Evolutionary conservation across 2,888 invertebrate species (phyloP), one percentile per base, ranked within the genome.

Genomic region (Platerodrilus igneus): DNA sequence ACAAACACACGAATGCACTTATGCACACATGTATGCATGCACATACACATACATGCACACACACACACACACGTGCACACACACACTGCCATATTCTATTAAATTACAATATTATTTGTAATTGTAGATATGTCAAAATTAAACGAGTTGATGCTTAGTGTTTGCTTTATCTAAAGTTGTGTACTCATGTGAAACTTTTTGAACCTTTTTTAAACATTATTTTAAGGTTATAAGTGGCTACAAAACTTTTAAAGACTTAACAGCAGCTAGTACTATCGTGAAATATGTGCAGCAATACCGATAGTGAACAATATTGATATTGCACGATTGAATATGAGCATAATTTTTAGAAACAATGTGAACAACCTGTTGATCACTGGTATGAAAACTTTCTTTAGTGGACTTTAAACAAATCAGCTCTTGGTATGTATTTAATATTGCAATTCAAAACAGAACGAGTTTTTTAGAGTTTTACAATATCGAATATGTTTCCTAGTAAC

Each of bases 301-400:
- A 27, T 48, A 27, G 45, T 59, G 2, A 64, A 65, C 38, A 36
- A 47, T 4, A 45, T 62, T 9, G 31, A 51, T 23, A 51, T 66
- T 15, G 25, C 46, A 3, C 38, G 52, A 36, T 34, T 65, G 10
- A 49, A 57, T 25, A 36, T 49, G 15, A 51, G 45, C 14, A 59
- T 64, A 31, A 49, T 64, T 7, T 31, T 38, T 13, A 56, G 54
- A 47, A 37, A 56, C 37, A 21, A 47, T 14, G 37, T 57, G 6
- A 32, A 52, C 23, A 41, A 49, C 14, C 36, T 32, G 10, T 26
- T 45, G 2, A 58, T 64, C 22, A 53, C 29, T 29, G 64, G 66
- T n/a, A 47, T 39, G 11, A 65, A 66, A 41, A 53, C 51, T 3
- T 64, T 66, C 43, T 59, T 52, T 39, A 52, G 48, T 9, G 64